These are phyloP conservation scores for Scophthalmus maximus DNA, from an alignment of 2,113 vertebrate species.

Conservation along the genomic window DNA sequence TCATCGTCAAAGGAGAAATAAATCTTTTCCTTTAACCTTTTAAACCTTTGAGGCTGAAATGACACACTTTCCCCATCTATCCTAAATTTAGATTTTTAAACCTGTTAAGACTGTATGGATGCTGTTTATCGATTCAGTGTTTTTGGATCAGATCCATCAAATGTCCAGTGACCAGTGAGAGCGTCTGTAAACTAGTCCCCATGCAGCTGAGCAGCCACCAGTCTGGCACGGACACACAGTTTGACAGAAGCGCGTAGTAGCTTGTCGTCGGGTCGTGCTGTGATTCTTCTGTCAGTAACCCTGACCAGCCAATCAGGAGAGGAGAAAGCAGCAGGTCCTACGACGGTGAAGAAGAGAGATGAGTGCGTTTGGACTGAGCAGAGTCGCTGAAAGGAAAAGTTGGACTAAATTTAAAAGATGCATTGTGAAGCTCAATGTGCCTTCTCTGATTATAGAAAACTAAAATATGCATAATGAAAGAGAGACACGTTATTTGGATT, in stretches of 20 bases:
- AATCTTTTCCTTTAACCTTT: background rate
- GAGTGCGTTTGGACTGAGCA: conserved; percentile 18
- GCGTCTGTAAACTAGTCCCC: conserved; percentile 23
- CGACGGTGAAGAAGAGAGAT: background rate
- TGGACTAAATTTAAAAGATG: background rate
- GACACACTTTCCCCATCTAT: background rate
- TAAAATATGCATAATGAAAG: background rate
- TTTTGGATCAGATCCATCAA: background rate
- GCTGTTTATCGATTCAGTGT: conserved; percentile 19
- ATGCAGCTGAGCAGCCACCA: conserved; percentile 68
- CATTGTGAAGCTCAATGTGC: too few species aligned
- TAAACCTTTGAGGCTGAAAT: background rate
- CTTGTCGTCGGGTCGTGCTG: conserved; percentile 24
- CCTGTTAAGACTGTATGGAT: background rate
- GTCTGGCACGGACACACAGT: conserved; percentile 26
- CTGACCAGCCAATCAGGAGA: conserved; percentile 83
- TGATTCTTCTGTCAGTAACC: conserved; percentile 68
- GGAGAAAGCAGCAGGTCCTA: conserved; percentile 53
- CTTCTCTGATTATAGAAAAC: background rate
- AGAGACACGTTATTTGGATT: background rate
- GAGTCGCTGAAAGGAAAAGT: conserved; percentile 45
- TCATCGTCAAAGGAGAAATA: background rate
- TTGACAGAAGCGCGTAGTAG: background rate
- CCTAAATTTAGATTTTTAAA: background rate
- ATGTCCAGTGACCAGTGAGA: background rate